Conservation (phyloP, 2,888 invertebrate species). For the Dicranocentrus wangi region DNA sequence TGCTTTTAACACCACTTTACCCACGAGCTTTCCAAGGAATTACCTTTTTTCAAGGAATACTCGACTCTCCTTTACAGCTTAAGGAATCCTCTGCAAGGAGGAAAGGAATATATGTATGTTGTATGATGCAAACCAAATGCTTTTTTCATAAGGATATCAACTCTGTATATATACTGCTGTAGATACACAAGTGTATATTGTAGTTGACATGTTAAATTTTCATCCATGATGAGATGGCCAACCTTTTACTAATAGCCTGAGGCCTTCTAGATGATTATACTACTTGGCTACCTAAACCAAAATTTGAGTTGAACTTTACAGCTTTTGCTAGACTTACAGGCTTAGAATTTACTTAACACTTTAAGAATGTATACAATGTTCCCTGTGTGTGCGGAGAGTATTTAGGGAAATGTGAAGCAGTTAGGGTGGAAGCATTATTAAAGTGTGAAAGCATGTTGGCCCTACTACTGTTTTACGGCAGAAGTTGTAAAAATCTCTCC, state of each 20-base stretch:
- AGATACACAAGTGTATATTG: too few species aligned
- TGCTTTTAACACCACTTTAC: constrained; percentile 72
- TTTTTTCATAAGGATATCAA: neutral
- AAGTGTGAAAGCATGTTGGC: constrained; percentile 29
- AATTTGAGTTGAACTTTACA: constrained; percentile 11
- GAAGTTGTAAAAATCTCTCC: constrained; percentile 40
- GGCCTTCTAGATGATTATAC: constrained; percentile 26
- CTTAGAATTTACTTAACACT: neutral
- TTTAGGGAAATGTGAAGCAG: constrained; percentile 9
- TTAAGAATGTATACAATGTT: constrained; percentile 8
- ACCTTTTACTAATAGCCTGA: constrained; percentile 44
- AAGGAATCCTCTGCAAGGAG: too few species aligned
- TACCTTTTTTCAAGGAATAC: constrained; percentile 29
- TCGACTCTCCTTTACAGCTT: too few species aligned
- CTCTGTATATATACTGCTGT: neutral
- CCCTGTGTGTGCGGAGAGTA: neutral
- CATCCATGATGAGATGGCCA: constrained; percentile 41
- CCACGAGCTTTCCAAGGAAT: constrained; percentile 57
- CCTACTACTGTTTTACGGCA: constrained; percentile 52
- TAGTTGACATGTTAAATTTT: constrained; percentile 7
- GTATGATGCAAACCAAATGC: neutral
- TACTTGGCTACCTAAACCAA: constrained; percentile 1
- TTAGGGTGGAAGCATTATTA: constrained; percentile 16
- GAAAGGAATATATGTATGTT: neutral
- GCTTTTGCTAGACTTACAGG: constrained; percentile 35